Conservation (phyloP, 2,888 invertebrate species). For the Nemapogon koenigi region DNA sequence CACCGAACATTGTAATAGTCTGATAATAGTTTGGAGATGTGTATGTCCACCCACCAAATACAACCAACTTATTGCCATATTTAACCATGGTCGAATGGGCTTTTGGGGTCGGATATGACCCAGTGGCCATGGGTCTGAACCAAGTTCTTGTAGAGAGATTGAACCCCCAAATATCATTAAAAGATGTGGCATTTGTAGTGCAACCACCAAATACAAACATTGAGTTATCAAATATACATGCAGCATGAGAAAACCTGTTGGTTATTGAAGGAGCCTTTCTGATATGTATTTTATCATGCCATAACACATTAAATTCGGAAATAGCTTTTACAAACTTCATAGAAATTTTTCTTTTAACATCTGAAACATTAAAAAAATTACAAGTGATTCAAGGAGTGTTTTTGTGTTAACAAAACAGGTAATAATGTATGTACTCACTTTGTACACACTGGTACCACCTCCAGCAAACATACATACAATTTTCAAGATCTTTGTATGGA, state of each 20-base stretch:
- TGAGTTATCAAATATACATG: conserved; percentile 80
- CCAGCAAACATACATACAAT: conserved; percentile 85
- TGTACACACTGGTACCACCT: conserved; percentile 84
- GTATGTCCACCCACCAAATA: conserved; percentile 97
- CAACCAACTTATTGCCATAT: conserved; percentile 80
- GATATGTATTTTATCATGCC: conserved; percentile 69
- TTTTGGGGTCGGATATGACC: conserved; percentile 92
- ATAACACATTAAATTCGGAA: conserved; percentile 75
- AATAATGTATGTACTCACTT: conserved; percentile 67
- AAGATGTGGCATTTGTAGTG: conserved; percentile 91
- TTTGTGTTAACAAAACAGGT: neutral
- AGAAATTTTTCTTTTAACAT: conserved; percentile 77
- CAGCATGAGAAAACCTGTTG: conserved; percentile 91
- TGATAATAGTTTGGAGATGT: conserved; percentile 85
- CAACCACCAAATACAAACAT: conserved; percentile 98
- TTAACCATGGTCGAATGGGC: conserved; percentile 93
- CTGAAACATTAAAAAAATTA: too few relatives aligned
- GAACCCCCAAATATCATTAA: conserved; percentile 95
- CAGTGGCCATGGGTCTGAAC: conserved; percentile 83
- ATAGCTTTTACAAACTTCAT: conserved; percentile 80
- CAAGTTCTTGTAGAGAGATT: conserved; percentile 86
- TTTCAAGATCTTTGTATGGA: conserved; percentile 89
- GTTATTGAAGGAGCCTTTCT: conserved; percentile 79
- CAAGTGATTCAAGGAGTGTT: too few relatives aligned
- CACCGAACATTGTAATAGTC: conserved; percentile 88